These are phyloP conservation scores for Pseudomugil gertrudae DNA, from an alignment of 2,797 vertebrate species.

Conservation along the genomic window DNA sequence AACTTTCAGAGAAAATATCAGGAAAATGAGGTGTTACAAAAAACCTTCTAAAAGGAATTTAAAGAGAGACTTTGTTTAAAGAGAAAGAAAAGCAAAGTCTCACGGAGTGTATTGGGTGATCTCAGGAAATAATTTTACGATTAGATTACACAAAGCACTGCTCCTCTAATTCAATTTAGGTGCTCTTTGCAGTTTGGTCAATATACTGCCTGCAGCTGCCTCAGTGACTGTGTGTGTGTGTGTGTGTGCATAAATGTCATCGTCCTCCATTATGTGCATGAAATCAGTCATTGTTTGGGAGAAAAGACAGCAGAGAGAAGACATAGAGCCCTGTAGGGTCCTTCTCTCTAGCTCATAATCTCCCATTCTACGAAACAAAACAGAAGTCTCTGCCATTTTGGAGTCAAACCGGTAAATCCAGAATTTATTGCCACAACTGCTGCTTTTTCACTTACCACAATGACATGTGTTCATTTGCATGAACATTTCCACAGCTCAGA, in stretches of 20 bases:
- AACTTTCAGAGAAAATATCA: background rate
- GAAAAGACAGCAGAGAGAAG: background rate
- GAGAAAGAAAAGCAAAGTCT: background rate
- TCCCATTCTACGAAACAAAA: background rate
- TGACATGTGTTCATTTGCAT: too few relatives aligned
- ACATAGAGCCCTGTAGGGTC: background rate
- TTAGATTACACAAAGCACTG: background rate
- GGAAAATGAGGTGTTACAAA: background rate
- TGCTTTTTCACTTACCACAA: background rate
- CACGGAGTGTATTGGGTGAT: too few relatives aligned
- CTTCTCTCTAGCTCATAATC: background rate
- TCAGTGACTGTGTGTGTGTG: background rate
- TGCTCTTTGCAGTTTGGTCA: background rate
- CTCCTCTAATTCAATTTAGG: background rate
- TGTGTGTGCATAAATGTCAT: background rate
- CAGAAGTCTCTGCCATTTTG: background rate
- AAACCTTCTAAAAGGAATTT: background rate
- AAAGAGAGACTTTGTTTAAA: background rate
- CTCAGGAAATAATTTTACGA: background rate
- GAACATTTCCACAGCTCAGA: background rate
- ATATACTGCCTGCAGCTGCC: background rate
- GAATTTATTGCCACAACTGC: background rate
- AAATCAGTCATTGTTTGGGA: background rate
- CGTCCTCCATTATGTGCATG: background rate
- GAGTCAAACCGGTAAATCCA: background rate